Percentiles rank a stretch among this genome's conserved stretches.
These are phyloP conservation scores for Podargus strigoides DNA, from an alignment of 2,797 vertebrate genomes.

Conservation along the genomic window DNA sequence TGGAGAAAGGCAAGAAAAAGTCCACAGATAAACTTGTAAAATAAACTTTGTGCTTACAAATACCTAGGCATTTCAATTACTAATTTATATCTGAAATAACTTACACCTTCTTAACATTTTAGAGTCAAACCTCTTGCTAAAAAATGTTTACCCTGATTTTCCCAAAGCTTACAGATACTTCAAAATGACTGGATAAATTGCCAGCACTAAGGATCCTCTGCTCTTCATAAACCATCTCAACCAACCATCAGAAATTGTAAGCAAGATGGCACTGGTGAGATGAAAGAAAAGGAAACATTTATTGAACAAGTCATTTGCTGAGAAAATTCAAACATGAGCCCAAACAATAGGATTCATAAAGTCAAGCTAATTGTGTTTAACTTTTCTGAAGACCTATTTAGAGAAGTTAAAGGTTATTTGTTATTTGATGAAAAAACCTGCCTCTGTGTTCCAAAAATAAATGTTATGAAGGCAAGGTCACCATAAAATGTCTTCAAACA, in stretches of 20 bases:
- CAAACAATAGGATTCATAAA: neutral
- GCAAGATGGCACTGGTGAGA: neutral
- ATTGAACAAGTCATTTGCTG: neutral
- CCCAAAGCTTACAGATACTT: neutral
- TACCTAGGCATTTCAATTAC: neutral
- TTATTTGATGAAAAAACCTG: neutral
- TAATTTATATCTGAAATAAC: neutral
- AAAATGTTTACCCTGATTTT: neutral
- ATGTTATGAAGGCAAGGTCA: neutral
- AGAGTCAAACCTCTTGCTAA: neutral
- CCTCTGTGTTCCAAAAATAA: neutral
- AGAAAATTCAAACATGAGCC: neutral
- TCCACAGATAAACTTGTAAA: neutral
- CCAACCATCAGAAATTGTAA: neutral
- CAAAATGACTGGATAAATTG: neutral
- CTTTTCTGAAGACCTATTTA: neutral
- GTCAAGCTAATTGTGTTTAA: neutral
- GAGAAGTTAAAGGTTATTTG: neutral
- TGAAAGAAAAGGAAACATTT: neutral
- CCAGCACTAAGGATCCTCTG: neutral
- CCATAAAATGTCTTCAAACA: neutral
- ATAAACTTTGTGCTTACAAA: neutral
- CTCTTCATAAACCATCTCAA: neutral
- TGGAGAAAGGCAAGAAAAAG: neutral
- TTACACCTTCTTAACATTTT: neutral